Base-by-base conservation (phyloP, 2,113 vertebrate species). In the Toxotes jaculatrix region DNA sequence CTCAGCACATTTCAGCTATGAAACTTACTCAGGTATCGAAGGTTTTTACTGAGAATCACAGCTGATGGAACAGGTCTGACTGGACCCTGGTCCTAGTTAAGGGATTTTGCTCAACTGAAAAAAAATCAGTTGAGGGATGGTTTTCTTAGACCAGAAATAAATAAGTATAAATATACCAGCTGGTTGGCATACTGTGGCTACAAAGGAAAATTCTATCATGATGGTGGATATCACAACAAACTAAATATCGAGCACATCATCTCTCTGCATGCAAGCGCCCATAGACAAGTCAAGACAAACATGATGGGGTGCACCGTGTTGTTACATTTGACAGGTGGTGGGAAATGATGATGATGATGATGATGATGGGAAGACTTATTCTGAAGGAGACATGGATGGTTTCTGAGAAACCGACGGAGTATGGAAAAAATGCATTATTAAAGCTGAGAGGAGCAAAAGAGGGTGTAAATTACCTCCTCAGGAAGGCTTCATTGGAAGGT, bases 211-310 rank as follows among this genome's bases (percentile, higher is more conserved):
- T 43, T 42, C 23, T n/a, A 27, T 27, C 2, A 51, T 4, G 31
- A 64, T 7, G 17, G 19, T 62, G 27, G 27, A 27, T 27, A 27
- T 27, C 27, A 27, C 19, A 73, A 62, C 36, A 53, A 72, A 66
- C 3, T 55, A 43, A 57, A 75, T 11, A 43, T 64, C 13, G 36
- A 67, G 49, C 7, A 53, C 73, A 53, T 60, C 31, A 21, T 49
- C 1, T 10, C 45, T 64, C 9, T 57, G 74, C 90, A 87, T 85
- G 87, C 90, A 80, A 60, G 74, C 55, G 10, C 13, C 23, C 5
- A 53, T 1, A 27, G 34, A 74, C 68, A 67, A 60, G 69, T 79
- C 51, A 45, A 69, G 64, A 74, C 75, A 84, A 74, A 80, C 60
- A 60, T 0, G 49, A 66, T 59, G 79, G 6, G 66, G 57, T 49